Evolutionary conservation across 2,113 vertebrate genomes (phyloP).

Genomic region (Amblyornis subalaris): DNA sequence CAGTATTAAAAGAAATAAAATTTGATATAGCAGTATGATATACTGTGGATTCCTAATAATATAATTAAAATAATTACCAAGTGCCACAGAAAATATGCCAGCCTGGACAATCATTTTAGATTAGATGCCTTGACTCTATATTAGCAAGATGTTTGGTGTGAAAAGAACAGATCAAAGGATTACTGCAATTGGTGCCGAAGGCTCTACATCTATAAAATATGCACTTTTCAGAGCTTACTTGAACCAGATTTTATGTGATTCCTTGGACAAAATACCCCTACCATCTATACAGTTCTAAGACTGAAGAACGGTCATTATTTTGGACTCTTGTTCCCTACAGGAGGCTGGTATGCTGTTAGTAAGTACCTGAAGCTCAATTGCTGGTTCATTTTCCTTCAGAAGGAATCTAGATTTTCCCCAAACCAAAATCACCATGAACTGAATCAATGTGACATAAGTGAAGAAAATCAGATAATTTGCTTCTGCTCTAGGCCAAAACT

Average conservation of each 20-base stretch:
- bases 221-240: background rate
- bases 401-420: background rate
- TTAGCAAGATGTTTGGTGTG: background rate
- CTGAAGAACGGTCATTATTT: background rate
- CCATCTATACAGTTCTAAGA: background rate
- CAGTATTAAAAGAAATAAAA: background rate
- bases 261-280: background rate
- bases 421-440: background rate
- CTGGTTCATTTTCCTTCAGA: background rate
- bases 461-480: background rate
- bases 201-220: background rate
- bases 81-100: background rate
- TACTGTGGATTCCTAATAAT: background rate
- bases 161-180: background rate
- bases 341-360: rapidly evolving
- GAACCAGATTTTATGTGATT: background rate
- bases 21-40: background rate
- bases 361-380: background rate
- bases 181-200: background rate
- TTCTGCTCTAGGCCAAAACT: background rate
- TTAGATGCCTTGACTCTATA: background rate
- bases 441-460: background rate
- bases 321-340: background rate
- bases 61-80: background rate
- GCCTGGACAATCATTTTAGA: background rate